Conservation (phyloP, 1,140 invertebrate genomes). For the Callitettix versicolor region DNA sequence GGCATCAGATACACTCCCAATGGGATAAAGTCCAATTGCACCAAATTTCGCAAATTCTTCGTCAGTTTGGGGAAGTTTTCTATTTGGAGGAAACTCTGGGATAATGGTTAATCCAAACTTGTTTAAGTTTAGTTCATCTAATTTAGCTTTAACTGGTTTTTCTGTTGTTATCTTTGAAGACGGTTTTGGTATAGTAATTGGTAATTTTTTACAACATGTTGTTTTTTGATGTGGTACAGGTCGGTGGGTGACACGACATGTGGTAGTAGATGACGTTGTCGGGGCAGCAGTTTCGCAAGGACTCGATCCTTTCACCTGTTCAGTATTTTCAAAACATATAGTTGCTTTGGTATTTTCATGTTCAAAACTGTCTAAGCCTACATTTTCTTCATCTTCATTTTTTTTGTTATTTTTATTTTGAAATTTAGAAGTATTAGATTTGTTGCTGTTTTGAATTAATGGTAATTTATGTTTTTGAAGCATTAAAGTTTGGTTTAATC, state of each 20-base stretch:
- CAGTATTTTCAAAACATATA: no score
- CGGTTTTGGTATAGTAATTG: background rate
- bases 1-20: background rate
- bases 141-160: background rate
- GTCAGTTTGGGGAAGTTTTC: constrained; percentile 7
- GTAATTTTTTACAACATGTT: background rate
- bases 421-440: no score
- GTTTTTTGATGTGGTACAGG: background rate
- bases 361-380: no score
- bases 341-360: no score
- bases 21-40: background rate
- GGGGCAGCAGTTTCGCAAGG: background rate
- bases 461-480: no score
- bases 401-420: no score
- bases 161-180: background rate
- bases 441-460: no score
- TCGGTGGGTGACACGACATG: background rate
- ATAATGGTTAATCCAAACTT: constrained; percentile 7
- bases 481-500: no score
- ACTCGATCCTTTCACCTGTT: no score
- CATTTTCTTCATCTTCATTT: no score
- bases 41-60: constrained; percentile 6
- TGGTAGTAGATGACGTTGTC: background rate
- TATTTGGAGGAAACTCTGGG: background rate
- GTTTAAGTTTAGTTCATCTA: constrained; percentile 9